Evolutionary conservation across 2,888 invertebrate species (phyloP), one percentile per base, ranked within the genome.

Genomic region (Melanchra persicariae): DNA sequence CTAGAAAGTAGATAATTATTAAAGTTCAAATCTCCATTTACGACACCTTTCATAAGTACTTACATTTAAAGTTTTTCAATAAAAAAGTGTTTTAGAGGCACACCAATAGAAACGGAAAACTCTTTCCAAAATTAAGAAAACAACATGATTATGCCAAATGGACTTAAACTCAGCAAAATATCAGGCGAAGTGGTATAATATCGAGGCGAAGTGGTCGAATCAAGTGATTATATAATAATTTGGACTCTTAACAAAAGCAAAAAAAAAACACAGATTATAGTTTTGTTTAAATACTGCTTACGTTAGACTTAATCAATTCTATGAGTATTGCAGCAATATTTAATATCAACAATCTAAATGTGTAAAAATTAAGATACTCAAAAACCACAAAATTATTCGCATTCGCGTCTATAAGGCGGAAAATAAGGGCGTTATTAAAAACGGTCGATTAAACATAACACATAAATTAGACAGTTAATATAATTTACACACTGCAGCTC

Each of bases 381-480:
- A 5, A 43, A 40, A 22, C 17, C 0, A 22, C 22, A 24, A 8
- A 17, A 58, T 40, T 34, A 43, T 24, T 69, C 10, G 12, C 24
- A 52, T 12, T 34, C 22, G 5, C 15, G 8, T 15, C 26, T 15
- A 37, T 12, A 43, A 79, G 5, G 22, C 17, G 19, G 17, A 26
- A 79, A 72, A 60, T 60, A 43, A 49, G 15, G 12, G 7, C 34
- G 12, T 73, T 43, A 73, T 24, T 79, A 34, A 62, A 72, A 68
- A 61, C 55, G 57, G 40, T 45, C 54, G 54, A 81, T 59, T 66
- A 63, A 63, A 70, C 43, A 40, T 26, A 30, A 1, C 30, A 22
- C 22, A 60, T 75, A 57, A 74, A 61, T 79, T 52, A 69, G 52
- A 66, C 54, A 60, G 63, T 49, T 37, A 77, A 43, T 52, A 71